Base-by-base conservation (phyloP, 2,113 vertebrate genomes). In the Scomber colias region DNA sequence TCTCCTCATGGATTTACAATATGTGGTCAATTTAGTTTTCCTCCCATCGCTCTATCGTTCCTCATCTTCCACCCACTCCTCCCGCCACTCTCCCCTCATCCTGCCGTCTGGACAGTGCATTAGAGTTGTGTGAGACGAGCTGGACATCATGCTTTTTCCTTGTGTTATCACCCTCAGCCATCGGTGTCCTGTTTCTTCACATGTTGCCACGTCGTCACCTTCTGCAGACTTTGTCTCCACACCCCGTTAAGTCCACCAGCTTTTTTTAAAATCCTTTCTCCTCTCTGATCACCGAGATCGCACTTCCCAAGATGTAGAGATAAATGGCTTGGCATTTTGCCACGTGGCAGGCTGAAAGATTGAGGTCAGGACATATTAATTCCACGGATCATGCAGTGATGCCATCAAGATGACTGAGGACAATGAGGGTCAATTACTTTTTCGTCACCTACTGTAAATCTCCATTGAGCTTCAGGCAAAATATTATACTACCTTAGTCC, bases 21-120 rank as follows among this genome's bases (percentile, higher is more conserved):
- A 76, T 60, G 60, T 44, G 11, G 75, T 31, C 62, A 4, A 21
- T 81, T 69, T 59, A 55, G 50, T 80, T 61, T 73, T 61, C 65
- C 14, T 65, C 64, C 11, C 17, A 0, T 49, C 71, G 31, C 30
- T 56, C 66, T 64, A 63, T 83, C 75, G 0, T 31, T 74, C 62
- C 14, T 54, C 24, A 13, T 83, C 61, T 65, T 48, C 9, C 62
- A n/a, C 13, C 62, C 54, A 1, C 11, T 16, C 31, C 44, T 11
- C 46, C n/a, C 9, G 27, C 45, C 10, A 3, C 14, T 0, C 5
- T 44, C 45, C 66, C 63, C 66, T 54, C 72, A 71, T 85, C 64
- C 82, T 84, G 84, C 70, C 44, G 84, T 93, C 89, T 94, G 89
- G 88, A 86, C 65, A 1, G 54, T 11, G 68, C 79, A 87, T 92